Conservation (phyloP, 2,113 vertebrate species). For the Dromiciops gliroides region DNA sequence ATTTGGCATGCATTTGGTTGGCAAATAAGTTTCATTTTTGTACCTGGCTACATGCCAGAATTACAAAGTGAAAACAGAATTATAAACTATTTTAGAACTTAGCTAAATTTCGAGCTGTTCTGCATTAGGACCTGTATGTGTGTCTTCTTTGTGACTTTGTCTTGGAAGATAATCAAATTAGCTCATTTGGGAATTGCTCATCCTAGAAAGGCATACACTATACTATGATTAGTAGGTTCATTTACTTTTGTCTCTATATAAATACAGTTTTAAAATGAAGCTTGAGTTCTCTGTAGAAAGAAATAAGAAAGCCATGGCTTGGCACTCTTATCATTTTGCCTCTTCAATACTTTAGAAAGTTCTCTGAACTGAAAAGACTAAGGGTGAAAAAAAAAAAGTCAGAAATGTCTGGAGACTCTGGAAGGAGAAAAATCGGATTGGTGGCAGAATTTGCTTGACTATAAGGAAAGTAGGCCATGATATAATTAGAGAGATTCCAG, state of each 20-base stretch:
- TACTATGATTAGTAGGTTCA: constrained; percentile 18
- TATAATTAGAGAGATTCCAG: background rate
- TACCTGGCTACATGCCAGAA: constrained; percentile 52
- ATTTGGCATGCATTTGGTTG: constrained; percentile 12
- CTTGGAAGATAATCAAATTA: constrained; percentile 60
- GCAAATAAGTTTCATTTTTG: constrained; percentile 58
- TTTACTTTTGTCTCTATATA: constrained; percentile 34
- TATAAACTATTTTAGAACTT: constrained; percentile 66
- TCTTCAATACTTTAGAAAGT: constrained; percentile 41
- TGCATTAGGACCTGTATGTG: constrained; percentile 38
- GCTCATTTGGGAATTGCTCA: constrained; percentile 21
- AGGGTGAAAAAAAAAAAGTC: background rate
- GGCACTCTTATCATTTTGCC: background rate
- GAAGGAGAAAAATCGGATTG: background rate
- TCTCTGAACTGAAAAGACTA: background rate
- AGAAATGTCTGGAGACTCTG: background rate
- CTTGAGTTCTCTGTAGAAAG: background rate
- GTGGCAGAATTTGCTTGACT: background rate
- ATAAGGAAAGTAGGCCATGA: background rate
- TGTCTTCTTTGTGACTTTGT: constrained; percentile 49
- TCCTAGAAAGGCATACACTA: constrained; percentile 22
- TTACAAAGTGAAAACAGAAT: constrained; percentile 62
- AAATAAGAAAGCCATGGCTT: fast-evolving
- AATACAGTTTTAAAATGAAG: constrained; percentile 29
- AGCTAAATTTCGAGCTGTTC: constrained; percentile 51